These are phyloP conservation scores for Harpagifer antarcticus DNA, from an alignment of 2,797 vertebrate species.

Conservation along the genomic window DNA sequence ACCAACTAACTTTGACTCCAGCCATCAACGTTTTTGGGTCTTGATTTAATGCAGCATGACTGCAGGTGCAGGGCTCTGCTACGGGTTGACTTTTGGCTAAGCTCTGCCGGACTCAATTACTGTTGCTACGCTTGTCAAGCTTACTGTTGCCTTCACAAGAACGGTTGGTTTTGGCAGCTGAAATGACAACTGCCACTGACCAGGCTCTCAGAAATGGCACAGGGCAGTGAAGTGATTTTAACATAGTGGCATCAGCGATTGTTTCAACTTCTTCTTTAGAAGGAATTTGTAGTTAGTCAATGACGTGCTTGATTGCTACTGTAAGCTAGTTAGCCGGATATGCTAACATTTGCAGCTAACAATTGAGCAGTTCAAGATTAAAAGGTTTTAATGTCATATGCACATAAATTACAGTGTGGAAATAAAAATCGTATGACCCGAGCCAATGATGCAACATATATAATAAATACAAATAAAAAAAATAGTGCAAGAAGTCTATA, in stretches of 20 bases:
- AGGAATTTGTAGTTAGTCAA: neutral
- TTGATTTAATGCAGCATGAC: slow-evolving; percentile 25
- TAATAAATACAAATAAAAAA: no score
- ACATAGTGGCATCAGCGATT: neutral
- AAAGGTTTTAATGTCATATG: no score
- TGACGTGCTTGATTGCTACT: neutral
- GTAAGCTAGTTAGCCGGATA: neutral
- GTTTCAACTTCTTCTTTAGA: neutral
- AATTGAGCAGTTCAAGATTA: neutral
- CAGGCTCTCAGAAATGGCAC: neutral
- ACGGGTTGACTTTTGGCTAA: neutral
- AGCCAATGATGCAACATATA: no score
- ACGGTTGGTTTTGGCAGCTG: slow-evolving; percentile 3
- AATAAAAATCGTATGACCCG: no score
- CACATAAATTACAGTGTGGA: no score
- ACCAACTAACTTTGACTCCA: slow-evolving; percentile 20
- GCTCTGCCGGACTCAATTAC: neutral
- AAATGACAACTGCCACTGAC: neutral
- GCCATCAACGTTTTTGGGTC: slow-evolving; percentile 29
- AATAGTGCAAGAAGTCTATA: no score
- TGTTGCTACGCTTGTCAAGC: neutral
- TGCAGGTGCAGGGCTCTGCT: neutral
- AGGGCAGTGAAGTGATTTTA: neutral
- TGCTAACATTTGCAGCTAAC: neutral
- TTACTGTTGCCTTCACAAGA: neutral